Evolutionary conservation across 2,113 vertebrate genomes (phyloP).

Genomic region (Peromyscus polionotus): DNA sequence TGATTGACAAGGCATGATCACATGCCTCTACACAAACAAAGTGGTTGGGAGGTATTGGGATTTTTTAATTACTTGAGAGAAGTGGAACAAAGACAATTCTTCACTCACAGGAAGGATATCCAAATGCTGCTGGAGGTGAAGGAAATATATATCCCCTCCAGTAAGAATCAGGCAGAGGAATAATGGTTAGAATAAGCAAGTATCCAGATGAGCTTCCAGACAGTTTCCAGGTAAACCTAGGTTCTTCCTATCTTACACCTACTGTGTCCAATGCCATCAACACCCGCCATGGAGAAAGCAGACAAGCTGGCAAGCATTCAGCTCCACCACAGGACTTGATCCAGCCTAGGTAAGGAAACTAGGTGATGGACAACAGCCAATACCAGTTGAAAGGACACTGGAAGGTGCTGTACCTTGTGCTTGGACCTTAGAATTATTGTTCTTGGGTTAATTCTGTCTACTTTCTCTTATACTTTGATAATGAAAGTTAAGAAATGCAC

Average conservation of each 20-base stretch:
- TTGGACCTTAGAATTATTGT: slow-evolving; percentile 38
- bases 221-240: not conserved
- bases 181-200: not conserved
- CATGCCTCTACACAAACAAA: not conserved
- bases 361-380: slow-evolving; percentile 14
- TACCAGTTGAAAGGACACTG: slow-evolving; percentile 41
- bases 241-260: not conserved
- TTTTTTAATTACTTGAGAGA: not conserved
- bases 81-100: not conserved
- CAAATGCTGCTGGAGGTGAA: not conserved
- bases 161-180: not conserved
- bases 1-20: not conserved
- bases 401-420: not conserved
- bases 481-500: not conserved
- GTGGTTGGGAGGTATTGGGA: not conserved
- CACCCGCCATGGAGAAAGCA: not conserved
- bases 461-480: slow-evolving; percentile 42
- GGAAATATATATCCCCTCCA: not conserved
- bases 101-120: not conserved
- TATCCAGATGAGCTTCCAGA: not conserved
- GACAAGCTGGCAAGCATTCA: not conserved
- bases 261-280: not conserved
- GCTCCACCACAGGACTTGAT: not conserved
- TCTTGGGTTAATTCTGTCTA: not conserved
- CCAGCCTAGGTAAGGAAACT: slow-evolving; percentile 25